phyloP scores from a whole-genome alignment of 2,888 invertebrate genomes.

The Meteorus cinctellus region DNA sequence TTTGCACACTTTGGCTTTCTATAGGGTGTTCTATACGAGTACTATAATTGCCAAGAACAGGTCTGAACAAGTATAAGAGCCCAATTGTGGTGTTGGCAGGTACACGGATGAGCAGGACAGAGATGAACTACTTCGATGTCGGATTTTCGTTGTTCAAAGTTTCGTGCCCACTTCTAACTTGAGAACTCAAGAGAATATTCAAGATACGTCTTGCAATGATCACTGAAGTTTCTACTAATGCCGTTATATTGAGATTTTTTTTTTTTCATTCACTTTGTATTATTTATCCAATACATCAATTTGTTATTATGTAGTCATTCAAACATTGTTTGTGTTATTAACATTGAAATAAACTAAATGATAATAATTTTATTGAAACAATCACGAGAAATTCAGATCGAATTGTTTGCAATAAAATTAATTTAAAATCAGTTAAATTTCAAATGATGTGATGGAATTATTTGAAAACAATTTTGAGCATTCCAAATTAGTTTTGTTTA shows the following conservation, averaged over 20 bases:
- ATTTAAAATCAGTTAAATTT: too few species aligned
- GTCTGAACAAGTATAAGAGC: background rate
- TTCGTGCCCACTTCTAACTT: background rate
- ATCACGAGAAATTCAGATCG: too few species aligned
- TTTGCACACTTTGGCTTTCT: background rate
- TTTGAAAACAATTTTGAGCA: too few species aligned
- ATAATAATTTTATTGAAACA: too few species aligned
- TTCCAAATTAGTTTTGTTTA: too few species aligned
- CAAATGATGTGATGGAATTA: too few species aligned
- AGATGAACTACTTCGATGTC: background rate
- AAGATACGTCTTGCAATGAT: background rate
- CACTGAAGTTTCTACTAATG: background rate
- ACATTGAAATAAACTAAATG: too few species aligned
- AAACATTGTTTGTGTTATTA: too few species aligned
- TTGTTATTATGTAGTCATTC: too few species aligned
- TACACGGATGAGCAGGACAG: background rate
- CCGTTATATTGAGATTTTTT: background rate
- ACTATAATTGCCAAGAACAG: slow-evolving; percentile 10
- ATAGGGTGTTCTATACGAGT: background rate
- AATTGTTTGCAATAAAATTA: too few species aligned
- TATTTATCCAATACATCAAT: too few species aligned
- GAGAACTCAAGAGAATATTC: background rate
- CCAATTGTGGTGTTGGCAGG: background rate
- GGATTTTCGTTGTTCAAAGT: background rate
- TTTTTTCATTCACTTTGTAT: too few species aligned